Conservation (phyloP, 2,113 vertebrate genomes). For the Dicrurus megarhynchus region DNA sequence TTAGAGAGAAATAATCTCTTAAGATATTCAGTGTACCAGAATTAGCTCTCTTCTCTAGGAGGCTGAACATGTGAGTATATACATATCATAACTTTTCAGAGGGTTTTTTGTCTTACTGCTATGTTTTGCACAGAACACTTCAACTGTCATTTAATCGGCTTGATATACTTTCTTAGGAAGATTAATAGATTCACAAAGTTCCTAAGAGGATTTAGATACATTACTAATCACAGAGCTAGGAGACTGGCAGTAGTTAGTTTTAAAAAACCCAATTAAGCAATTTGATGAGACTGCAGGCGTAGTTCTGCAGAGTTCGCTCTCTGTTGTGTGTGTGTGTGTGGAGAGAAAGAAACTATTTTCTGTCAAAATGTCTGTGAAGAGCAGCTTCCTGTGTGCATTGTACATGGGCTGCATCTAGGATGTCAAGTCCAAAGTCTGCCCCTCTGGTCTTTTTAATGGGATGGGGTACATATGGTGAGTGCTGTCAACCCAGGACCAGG, state of each 20-base stretch:
- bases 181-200: slow-evolving; percentile 17
- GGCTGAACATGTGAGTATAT: not conserved
- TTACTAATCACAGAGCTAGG: not conserved
- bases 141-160: not conserved
- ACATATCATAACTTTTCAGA: not conserved
- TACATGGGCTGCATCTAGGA: not conserved
- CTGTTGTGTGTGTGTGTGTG: not conserved
- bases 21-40: not conserved
- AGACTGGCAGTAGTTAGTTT: not conserved
- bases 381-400: not conserved
- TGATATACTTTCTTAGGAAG: not conserved
- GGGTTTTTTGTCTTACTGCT: not conserved
- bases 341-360: not conserved
- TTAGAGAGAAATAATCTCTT: slow-evolving; percentile 17
- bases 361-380: not conserved
- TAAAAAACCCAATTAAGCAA: not conserved
- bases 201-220: slow-evolving; percentile 10
- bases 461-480: not conserved
- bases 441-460: not conserved
- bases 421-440: not conserved
- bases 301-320: not conserved
- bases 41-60: not conserved
- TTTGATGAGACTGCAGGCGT: not conserved
- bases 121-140: not conserved
- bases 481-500: not conserved